Evolutionary conservation across 2,113 vertebrate genomes (phyloP).

Genomic region (Climacteris rufus): DNA sequence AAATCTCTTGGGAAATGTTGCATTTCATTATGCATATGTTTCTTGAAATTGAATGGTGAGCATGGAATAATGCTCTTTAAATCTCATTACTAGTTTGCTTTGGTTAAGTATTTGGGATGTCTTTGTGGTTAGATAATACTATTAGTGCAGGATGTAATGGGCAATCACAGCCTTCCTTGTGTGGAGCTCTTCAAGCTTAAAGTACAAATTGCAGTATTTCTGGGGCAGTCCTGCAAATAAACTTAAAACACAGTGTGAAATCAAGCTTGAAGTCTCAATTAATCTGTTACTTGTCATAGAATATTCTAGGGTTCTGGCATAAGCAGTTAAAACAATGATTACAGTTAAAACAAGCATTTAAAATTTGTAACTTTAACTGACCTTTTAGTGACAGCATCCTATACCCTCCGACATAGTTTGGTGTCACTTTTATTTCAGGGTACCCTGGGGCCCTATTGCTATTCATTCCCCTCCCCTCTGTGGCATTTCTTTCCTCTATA

Average conservation of each 20-base stretch:
- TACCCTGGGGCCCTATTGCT: neutral
- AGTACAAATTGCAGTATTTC: conserved; percentile 2
- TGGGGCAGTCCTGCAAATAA: neutral
- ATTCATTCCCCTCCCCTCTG: neutral
- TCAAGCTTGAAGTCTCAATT: conserved; percentile 26
- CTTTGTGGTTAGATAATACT: neutral
- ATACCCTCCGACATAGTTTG: neutral
- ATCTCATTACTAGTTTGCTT: neutral
- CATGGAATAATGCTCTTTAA: neutral
- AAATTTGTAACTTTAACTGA: neutral
- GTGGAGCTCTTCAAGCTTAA: conserved; percentile 22
- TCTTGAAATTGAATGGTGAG: neutral
- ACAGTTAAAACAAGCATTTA: neutral
- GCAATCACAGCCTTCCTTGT: neutral
- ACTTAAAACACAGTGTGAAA: neutral
- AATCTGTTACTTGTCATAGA: neutral
- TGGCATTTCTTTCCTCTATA: neutral
- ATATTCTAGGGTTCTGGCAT: neutral
- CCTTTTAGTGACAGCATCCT: neutral
- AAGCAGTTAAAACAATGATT: neutral
- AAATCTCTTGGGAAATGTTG: neutral
- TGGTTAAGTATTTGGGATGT: neutral
- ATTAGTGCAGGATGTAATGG: neutral
- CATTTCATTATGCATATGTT: neutral
- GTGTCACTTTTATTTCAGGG: neutral